Conservation (phyloP, 2,797 vertebrate species). For the Falco berigora region DNA sequence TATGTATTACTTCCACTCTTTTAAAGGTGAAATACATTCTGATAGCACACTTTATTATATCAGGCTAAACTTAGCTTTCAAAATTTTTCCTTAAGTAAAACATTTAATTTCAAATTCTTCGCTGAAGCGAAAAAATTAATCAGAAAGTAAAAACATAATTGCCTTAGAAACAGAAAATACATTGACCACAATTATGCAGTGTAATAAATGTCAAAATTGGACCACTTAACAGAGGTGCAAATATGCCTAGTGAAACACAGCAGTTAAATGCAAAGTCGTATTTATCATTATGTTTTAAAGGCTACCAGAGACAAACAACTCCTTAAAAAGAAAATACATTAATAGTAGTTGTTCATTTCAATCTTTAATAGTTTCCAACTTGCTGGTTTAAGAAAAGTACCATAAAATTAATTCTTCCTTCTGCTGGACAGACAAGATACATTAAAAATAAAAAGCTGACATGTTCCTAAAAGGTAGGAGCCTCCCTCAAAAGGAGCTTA, state of each 20-base stretch:
- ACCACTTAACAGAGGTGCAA: background rate
- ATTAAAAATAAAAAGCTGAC: background rate
- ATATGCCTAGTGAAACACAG: background rate
- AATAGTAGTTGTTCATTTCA: background rate
- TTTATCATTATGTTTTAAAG: background rate
- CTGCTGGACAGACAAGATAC: background rate
- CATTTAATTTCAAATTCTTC: background rate
- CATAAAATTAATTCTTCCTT: background rate
- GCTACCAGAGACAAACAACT: background rate
- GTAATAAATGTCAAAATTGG: background rate
- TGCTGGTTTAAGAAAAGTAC: background rate
- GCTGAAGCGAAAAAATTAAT: background rate
- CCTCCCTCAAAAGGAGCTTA: background rate
- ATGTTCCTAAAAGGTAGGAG: background rate
- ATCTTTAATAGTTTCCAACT: background rate
- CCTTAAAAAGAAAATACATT: background rate
- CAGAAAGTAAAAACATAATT: background rate
- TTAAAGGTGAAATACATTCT: background rate
- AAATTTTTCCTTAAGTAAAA: background rate
- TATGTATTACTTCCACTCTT: background rate
- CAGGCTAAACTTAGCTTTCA: background rate
- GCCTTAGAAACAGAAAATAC: background rate
- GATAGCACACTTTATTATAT: accelerated
- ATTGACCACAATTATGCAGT: background rate
- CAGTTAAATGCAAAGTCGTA: background rate